A percentile compares a stretch with the other conserved stretches of the same genome.
Evolutionary conservation across 2,113 vertebrate species (phyloP).

Genomic region (Erythrocercus mccallii): DNA sequence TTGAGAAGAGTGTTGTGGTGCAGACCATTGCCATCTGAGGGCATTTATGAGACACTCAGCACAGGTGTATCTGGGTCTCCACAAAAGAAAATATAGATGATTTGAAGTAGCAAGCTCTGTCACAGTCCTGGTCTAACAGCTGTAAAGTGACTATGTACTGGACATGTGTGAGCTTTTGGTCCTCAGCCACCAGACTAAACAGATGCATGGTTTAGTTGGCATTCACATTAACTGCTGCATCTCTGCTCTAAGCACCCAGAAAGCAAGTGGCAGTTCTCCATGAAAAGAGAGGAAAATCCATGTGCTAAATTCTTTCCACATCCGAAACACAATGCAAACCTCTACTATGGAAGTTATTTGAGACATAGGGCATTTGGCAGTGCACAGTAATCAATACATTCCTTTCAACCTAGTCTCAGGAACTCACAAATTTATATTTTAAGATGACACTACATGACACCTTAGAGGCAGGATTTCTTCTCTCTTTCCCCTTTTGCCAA

Average conservation of each 20-base stretch:
- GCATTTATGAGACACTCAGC: background rate
- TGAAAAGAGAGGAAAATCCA: background rate
- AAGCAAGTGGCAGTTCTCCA: background rate
- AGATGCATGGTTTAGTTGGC: background rate
- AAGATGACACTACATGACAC: too few relatives aligned
- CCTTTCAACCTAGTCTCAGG: background rate
- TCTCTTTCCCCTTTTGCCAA: background rate
- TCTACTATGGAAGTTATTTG: background rate
- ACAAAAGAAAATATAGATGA: background rate
- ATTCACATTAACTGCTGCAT: background rate
- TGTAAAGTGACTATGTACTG: background rate
- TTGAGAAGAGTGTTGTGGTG: background rate
- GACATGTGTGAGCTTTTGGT: background rate
- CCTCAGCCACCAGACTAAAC: background rate
- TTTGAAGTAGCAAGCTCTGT: background rate
- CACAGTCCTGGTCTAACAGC: background rate
- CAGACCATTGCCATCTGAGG: background rate
- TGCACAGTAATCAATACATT: background rate
- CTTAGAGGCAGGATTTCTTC: background rate
- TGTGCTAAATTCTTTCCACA: background rate
- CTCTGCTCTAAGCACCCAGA: background rate
- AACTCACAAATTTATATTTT: background rate
- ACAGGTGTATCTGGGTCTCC: background rate
- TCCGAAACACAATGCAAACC: fast-evolving
- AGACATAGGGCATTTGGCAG: background rate